Evolutionary conservation across 2,888 invertebrate genomes (phyloP).

Genomic region (Masnerella sp.): DNA sequence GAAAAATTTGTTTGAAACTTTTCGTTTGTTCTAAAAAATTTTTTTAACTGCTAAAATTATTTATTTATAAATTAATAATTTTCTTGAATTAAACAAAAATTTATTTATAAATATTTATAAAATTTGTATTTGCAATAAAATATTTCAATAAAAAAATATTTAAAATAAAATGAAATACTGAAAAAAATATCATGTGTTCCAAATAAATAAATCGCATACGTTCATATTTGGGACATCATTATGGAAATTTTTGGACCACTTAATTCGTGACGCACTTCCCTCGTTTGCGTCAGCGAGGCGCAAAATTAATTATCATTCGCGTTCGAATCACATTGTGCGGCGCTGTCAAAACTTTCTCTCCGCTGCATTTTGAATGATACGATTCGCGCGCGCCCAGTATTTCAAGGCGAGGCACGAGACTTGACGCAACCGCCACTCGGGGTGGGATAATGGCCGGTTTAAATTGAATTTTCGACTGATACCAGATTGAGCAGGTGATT

Average conservation of each 20-base stretch:
- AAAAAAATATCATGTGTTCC: too few relatives aligned
- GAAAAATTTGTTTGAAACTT: too few relatives aligned
- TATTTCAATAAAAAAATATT: too few relatives aligned
- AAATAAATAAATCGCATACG: too few relatives aligned
- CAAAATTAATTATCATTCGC: constrained; percentile 54
- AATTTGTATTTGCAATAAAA: too few relatives aligned
- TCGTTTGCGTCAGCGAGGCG: constrained; percentile 33
- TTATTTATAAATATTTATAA: too few relatives aligned
- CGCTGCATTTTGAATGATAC: constrained; percentile 51
- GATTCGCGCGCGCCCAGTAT: constrained; percentile 37
- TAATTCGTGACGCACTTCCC: constrained; percentile 33
- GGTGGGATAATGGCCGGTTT: constrained; percentile 69
- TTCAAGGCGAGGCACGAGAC: constrained; percentile 46
- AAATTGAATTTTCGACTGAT: constrained; percentile 73
- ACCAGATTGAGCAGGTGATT: constrained; percentile 72
- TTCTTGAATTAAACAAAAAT: too few relatives aligned
- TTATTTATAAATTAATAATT: too few relatives aligned
- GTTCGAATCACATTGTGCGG: constrained; percentile 33
- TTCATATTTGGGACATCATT: constrained; percentile 9
- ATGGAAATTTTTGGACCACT: constrained; percentile 27
- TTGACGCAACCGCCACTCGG: constrained; percentile 49
- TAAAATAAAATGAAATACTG: too few relatives aligned
- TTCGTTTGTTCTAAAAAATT: too few relatives aligned
- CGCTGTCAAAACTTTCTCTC: constrained; percentile 58
- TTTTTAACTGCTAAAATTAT: too few relatives aligned